These are phyloP conservation scores for Amphiprion clarkii DNA, from an alignment of 2,797 vertebrate species.

Conservation along the genomic window DNA sequence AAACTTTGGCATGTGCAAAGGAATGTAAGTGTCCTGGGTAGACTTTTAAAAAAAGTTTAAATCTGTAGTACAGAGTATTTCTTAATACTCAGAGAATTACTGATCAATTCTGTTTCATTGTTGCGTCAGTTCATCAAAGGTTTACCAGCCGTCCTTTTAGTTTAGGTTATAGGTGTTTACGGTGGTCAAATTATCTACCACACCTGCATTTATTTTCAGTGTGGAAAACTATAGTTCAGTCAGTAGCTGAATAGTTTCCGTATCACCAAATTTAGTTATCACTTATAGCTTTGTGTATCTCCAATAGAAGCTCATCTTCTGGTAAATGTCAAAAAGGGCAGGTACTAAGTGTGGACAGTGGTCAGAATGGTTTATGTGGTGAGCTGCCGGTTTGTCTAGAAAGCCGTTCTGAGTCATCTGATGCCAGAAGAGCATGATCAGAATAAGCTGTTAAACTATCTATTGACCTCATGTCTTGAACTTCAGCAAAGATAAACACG, in stretches of 20 bases:
- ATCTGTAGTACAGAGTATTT: background rate
- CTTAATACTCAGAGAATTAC: background rate
- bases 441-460: slow-evolving; percentile 29
- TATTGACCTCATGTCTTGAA: slow-evolving; percentile 17
- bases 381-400: slow-evolving; percentile 2
- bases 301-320: background rate
- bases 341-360: slow-evolving; percentile 18
- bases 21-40: background rate
- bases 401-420: slow-evolving; percentile 35
- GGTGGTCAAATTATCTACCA: background rate
- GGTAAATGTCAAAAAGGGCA: background rate
- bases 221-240: background rate
- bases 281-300: background rate
- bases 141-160: background rate
- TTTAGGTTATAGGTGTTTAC: background rate
- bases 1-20: background rate
- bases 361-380: slow-evolving; percentile 16
- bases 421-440: slow-evolving; percentile 27
- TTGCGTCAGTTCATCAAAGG: background rate
- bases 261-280: background rate
- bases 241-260: background rate
- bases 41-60: background rate
- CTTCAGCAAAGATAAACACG: slow-evolving; percentile 27
- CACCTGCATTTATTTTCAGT: background rate
- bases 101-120: background rate